Conservation (phyloP, 2,888 invertebrate species). For the Macroteleia sp. region DNA sequence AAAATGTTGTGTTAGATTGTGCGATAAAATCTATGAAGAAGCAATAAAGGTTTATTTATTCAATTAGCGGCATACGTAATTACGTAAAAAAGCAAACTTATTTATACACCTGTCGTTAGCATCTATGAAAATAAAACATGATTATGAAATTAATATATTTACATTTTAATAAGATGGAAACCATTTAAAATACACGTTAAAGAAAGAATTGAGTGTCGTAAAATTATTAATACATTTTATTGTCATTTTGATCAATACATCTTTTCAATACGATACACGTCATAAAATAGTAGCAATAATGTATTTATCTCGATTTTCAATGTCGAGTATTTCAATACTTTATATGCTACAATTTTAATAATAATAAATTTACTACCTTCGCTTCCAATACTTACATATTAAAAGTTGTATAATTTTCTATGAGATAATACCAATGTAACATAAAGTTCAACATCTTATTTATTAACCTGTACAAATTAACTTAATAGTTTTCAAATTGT, state of each 20-base stretch:
- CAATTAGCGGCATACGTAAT: conserved; percentile 7
- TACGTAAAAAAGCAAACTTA: conserved; percentile 4
- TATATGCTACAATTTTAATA: conserved; percentile 5
- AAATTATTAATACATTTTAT: conserved; percentile 21
- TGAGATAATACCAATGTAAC: no score
- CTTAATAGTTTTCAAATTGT: no score
- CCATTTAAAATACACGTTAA: not conserved
- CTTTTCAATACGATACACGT: not conserved
- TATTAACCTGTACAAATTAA: no score
- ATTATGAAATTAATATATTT: not conserved
- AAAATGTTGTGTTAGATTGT: no score
- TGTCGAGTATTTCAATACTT: conserved; percentile 6
- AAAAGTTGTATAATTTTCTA: no score
- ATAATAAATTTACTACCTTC: no score
- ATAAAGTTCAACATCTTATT: no score
- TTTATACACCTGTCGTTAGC: conserved; percentile 2
- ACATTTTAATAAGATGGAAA: not conserved
- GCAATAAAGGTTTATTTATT: conserved; percentile 32
- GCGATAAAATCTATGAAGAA: no score
- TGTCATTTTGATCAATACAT: conserved; percentile 6
- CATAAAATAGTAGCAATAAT: not conserved
- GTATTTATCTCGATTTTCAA: conserved; percentile 12
- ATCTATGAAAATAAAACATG: not conserved
- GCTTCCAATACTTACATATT: no score
- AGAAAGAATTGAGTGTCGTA: not conserved